Conservation (phyloP, 2,113 vertebrate genomes). For the Zosterops borbonicus region DNA sequence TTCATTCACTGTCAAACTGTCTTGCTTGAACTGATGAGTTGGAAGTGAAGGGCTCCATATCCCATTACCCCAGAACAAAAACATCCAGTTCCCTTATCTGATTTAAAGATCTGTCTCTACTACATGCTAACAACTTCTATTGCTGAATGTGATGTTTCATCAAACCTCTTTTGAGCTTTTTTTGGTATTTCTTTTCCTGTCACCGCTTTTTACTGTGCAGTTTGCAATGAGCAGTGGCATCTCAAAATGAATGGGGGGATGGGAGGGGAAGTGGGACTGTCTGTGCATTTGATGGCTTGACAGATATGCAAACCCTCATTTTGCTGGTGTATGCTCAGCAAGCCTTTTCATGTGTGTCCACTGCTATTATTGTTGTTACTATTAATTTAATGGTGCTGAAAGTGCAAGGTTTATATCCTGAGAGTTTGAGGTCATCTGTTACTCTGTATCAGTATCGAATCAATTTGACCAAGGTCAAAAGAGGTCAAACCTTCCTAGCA, state of each 20-base stretch:
- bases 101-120: conserved; percentile 21
- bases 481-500: background rate
- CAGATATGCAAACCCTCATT: background rate
- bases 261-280: background rate
- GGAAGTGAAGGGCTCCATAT: conserved; percentile 41
- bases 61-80: conserved; percentile 36
- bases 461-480: background rate
- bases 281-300: background rate
- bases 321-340: background rate
- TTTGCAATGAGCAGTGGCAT: background rate
- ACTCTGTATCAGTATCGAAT: background rate
- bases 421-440: background rate
- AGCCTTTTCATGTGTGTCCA: background rate
- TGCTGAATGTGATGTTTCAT: conserved; percentile 4
- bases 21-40: conserved; percentile 20
- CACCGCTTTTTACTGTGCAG: background rate
- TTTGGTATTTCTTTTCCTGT: background rate
- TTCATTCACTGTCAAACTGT: conserved; percentile 6
- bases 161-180: background rate
- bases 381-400: background rate
- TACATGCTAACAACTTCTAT: conserved; percentile 4
- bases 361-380: background rate
- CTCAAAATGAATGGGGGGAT: background rate
- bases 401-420: background rate
- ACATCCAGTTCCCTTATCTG: conserved; percentile 2